Evolutionary conservation across 2,888 invertebrate genomes (phyloP).

Genomic region (Tenthredo mesomela): DNA sequence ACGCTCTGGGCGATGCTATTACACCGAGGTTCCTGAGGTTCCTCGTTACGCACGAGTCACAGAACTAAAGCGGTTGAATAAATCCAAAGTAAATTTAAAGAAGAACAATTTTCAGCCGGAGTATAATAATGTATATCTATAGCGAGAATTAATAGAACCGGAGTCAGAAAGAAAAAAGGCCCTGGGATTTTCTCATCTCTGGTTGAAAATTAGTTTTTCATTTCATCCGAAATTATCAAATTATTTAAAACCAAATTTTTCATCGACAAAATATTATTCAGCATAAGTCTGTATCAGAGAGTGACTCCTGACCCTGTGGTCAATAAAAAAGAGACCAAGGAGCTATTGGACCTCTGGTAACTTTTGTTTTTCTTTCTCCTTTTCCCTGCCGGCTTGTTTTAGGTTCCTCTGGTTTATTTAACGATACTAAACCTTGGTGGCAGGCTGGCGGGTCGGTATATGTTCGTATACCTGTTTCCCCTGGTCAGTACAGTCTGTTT

Average conservation of each 20-base stretch:
- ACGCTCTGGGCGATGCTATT: slow-evolving; percentile 48
- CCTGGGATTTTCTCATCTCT: neutral
- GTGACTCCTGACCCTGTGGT: neutral
- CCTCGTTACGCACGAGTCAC: slow-evolving; percentile 48
- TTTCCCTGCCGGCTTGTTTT: slow-evolving; percentile 14
- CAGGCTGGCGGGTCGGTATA: neutral
- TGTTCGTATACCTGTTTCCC: slow-evolving; percentile 41
- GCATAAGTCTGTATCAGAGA: neutral
- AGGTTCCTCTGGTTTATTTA: slow-evolving; percentile 44
- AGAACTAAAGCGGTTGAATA: neutral
- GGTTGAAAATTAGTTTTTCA: neutral
- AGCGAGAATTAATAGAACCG: neutral
- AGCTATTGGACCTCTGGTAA: neutral
- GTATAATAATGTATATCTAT: too few species aligned
- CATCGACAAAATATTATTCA: neutral
- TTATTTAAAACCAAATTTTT: neutral
- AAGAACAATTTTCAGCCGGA: neutral
- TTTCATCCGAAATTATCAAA: neutral
- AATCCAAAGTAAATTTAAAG: neutral
- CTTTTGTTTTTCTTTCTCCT: slow-evolving; percentile 6
- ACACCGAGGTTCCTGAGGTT: slow-evolving; percentile 49
- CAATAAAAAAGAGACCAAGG: neutral
- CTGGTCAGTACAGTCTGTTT: slow-evolving; percentile 65
- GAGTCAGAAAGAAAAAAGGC: neutral
- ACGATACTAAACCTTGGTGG: slow-evolving; percentile 38